Evolutionary conservation across 2,113 vertebrate genomes (phyloP), one percentile per base, ranked within the genome.

Genomic region (Meles meles): DNA sequence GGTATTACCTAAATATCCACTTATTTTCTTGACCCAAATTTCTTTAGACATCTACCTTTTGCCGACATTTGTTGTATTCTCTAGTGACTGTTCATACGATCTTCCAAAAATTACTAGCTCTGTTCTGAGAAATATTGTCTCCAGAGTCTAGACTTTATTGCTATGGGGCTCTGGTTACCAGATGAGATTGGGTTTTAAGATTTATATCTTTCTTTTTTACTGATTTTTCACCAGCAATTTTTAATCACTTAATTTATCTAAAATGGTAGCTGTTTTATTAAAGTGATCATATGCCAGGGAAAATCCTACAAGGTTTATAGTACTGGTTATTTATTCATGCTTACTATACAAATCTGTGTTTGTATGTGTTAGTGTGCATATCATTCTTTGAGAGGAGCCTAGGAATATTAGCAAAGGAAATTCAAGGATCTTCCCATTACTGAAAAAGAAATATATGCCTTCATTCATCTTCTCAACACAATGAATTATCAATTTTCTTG

Each of bases 401-500:
- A 71, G 42, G 17, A 17, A 88, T 90, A 77, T 71, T 61, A 80
- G 0, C 44, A 82, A 79, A 96, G 49, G 55, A 88, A 87, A 91
- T 91, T n/a, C 0, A 25, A 93, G 42, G 57, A 2, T 86, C 86
- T 97, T 95, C 89, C 72, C 3, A 63, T 0, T 1, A 61, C 42
- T 88, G 7, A 77, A 37, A 94, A 92, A 47, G 93, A 96, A 97
- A 98, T 82, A 10, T 71, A 84, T 86, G 39, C 1, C 27, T 77
- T 47, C 57, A 94, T 90, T 92, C 92, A 97, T 93, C 52, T 98
- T 97, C 20, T 25, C 76, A 94, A 80, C 21, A 95, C 17, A 31
- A 65, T 3, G 29, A 69, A 83, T 96, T 96, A 93, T 88, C 59
- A 92, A 59, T 95, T 96, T 95, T 96, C 90, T 79, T 88, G 97